These are phyloP conservation scores for Serilophus lunatus DNA, from an alignment of 2,113 vertebrate genomes.

Conservation along the genomic window DNA sequence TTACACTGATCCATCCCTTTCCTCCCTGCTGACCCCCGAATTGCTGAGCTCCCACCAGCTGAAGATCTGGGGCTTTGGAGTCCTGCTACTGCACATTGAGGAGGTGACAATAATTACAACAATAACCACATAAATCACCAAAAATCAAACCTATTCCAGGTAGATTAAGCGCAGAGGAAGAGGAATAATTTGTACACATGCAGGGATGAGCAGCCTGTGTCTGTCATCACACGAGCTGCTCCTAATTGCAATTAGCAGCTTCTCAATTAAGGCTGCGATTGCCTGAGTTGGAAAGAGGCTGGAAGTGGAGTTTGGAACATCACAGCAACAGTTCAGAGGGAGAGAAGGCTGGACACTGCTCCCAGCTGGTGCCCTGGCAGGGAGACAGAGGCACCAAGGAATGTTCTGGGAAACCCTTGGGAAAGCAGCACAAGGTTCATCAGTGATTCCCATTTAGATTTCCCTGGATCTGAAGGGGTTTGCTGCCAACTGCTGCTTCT, in stretches of 20 bases:
- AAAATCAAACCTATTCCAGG: not conserved
- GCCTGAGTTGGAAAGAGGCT: not conserved
- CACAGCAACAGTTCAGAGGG: not conserved
- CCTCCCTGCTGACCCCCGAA: not conserved
- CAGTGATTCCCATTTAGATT: not conserved
- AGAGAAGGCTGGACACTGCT: not conserved
- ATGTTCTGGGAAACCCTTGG: conserved; percentile 22
- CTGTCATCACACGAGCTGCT: not conserved
- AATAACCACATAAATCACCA: not conserved
- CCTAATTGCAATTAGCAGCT: not conserved
- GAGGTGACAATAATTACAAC: not conserved
- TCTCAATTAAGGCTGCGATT: not conserved
- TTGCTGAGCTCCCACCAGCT: not conserved
- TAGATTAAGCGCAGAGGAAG: rapidly evolving
- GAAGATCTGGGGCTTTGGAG: not conserved
- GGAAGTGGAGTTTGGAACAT: not conserved
- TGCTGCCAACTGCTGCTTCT: not conserved
- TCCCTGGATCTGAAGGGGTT: not conserved
- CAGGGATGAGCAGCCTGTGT: not conserved
- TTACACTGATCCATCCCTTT: not conserved
- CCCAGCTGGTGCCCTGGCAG: not conserved
- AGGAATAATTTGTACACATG: not conserved
- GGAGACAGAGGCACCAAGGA: not conserved
- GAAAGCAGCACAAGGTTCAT: not conserved
- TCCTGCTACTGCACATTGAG: not conserved